These are phyloP conservation scores for Siphlonurus alternatus DNA, from an alignment of 2,888 invertebrate genomes.

Conservation along the genomic window DNA sequence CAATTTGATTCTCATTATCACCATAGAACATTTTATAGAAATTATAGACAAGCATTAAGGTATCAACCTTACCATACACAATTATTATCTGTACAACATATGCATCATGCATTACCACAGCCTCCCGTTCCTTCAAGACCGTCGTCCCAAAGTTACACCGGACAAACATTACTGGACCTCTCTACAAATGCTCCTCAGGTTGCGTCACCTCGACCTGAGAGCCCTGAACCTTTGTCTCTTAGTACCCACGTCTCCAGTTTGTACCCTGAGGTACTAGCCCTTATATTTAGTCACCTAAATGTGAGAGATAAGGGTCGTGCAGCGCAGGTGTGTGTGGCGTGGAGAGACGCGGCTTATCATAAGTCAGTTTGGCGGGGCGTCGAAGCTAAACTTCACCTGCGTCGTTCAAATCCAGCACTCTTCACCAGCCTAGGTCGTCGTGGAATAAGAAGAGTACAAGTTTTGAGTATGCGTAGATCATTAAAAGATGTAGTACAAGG, in stretches of 20 bases:
- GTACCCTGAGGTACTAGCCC: slow-evolving; percentile 81
- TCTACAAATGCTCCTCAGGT: slow-evolving; percentile 9
- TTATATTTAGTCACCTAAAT: slow-evolving; percentile 79
- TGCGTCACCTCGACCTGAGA: slow-evolving; percentile 25
- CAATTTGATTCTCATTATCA: slow-evolving; percentile 27
- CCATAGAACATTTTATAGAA: slow-evolving; percentile 11
- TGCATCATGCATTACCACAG: slow-evolving; percentile 16
- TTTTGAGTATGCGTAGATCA: slow-evolving; percentile 66
- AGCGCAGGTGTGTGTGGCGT: slow-evolving; percentile 74
- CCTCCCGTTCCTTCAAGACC: slow-evolving; percentile 22
- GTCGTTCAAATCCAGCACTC: slow-evolving; percentile 41
- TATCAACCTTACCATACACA: slow-evolving; percentile 2
- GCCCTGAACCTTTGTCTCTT: slow-evolving; percentile 30
- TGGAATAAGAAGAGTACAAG: slow-evolving; percentile 77
- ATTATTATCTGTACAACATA: background rate
- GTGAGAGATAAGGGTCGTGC: slow-evolving; percentile 78
- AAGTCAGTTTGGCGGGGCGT: slow-evolving; percentile 89
- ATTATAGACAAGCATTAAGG: slow-evolving; percentile 10
- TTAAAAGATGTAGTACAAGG: slow-evolving; percentile 72
- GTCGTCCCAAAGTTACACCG: slow-evolving; percentile 22
- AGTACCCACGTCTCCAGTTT: slow-evolving; percentile 65
- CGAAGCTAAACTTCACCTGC: slow-evolving; percentile 76
- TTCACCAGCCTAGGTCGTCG: slow-evolving; percentile 73
- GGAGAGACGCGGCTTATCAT: slow-evolving; percentile 86
- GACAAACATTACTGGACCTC: slow-evolving; percentile 15